Percentiles rank a stretch among this genome's conserved stretches.
Evolutionary conservation across 2,113 vertebrate species (phyloP).

Genomic region (Dunckerocampus dactyliophorus): DNA sequence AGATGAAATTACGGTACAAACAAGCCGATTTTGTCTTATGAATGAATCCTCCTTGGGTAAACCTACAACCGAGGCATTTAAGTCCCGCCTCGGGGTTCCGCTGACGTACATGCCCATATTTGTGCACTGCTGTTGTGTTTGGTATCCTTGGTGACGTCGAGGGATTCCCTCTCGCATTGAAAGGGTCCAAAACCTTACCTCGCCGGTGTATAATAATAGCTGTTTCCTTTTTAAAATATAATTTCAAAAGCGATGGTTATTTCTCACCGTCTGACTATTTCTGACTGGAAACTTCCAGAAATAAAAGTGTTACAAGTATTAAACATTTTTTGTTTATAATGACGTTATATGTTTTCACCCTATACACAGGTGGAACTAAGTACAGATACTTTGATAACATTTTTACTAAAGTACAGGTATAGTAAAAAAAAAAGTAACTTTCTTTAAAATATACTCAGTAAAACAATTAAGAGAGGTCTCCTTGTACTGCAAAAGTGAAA

Average conservation of each 20-base stretch:
- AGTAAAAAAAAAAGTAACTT: too few species aligned
- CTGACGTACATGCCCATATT: slow-evolving; percentile 98
- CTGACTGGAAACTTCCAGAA: slow-evolving; percentile 50
- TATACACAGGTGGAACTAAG: too few species aligned
- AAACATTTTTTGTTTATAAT: neutral
- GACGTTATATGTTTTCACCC: neutral
- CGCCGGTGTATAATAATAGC: slow-evolving; percentile 82
- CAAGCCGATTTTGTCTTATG: slow-evolving; percentile 77
- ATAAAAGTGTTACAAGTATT: too few species aligned
- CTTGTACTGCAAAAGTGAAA: too few species aligned
- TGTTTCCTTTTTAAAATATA: slow-evolving; percentile 44
- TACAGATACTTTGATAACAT: too few species aligned
- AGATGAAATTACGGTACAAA: slow-evolving; percentile 45
- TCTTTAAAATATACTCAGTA: too few species aligned
- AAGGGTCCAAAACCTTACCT: slow-evolving; percentile 65
- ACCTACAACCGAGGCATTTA: slow-evolving; percentile 52
- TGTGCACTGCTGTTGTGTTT: slow-evolving; percentile 85
- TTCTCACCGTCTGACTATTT: slow-evolving; percentile 69
- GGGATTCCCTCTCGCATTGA: slow-evolving; percentile 92
- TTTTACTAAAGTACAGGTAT: too few species aligned
- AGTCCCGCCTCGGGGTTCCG: slow-evolving; percentile 88
- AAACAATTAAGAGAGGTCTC: too few species aligned
- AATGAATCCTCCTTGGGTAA: slow-evolving; percentile 78
- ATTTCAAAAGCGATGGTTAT: slow-evolving; percentile 66
- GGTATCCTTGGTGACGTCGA: slow-evolving; percentile 97